Percentiles rank a stretch among this genome's conserved stretches.
Evolutionary conservation across 92 coral and sea anemone species (phyloP).

Genomic region (Palythoa grandis): DNA sequence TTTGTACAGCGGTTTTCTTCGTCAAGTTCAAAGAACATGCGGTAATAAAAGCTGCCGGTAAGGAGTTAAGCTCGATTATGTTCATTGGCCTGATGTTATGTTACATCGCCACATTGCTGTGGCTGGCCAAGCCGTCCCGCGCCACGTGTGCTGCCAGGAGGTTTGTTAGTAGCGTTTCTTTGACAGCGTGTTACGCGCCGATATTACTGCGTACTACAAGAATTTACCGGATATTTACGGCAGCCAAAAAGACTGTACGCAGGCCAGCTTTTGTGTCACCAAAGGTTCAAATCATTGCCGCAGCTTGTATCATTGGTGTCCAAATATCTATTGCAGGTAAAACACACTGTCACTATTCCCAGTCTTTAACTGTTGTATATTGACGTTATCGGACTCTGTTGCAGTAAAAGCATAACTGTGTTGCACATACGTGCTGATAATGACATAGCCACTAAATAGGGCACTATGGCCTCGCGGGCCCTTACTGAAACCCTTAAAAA

Average conservation of each 20-base stretch:
- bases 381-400: neutral
- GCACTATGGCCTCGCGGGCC: too few species aligned
- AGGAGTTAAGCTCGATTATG: constrained; percentile 73
- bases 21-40: constrained; percentile 53
- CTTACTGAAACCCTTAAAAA: too few species aligned
- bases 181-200: constrained; percentile 78
- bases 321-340: constrained; percentile 66
- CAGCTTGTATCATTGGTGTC: constrained; percentile 64
- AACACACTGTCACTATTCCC: neutral
- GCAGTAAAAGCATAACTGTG: too few species aligned
- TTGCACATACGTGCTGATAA: too few species aligned
- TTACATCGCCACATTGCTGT: constrained; percentile 61
- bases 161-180: constrained; percentile 63
- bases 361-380: neutral
- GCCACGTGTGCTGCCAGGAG: constrained; percentile 67
- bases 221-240: constrained; percentile 82
- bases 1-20: constrained; percentile 60
- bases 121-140: constrained; percentile 63
- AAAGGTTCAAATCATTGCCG: constrained; percentile 71
- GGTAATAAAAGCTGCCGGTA: constrained; percentile 77
- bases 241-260: constrained; percentile 70
- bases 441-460: too few species aligned
- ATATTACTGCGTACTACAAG: constrained; percentile 78
- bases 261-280: constrained; percentile 83
- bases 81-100: constrained; percentile 70